These are phyloP conservation scores for Anagyrus pseudococci DNA, from an alignment of 2,888 invertebrate genomes.

Conservation along the genomic window DNA sequence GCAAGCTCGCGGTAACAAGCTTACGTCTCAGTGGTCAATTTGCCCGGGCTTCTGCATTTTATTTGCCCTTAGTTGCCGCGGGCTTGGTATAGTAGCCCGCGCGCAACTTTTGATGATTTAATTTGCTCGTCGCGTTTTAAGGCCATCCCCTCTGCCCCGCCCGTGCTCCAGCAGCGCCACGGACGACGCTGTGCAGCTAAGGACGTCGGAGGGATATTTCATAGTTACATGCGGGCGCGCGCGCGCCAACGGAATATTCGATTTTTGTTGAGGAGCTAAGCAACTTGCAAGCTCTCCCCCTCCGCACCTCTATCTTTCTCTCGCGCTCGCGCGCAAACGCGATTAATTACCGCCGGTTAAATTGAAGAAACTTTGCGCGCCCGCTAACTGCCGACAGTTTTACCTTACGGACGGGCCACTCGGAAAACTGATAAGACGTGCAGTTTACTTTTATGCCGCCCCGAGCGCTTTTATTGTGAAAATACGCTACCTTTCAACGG, in stretches of 20 bases:
- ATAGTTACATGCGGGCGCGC: constrained; percentile 33
- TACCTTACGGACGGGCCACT: constrained; percentile 13
- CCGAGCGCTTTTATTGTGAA: constrained; percentile 26
- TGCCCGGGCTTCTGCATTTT: constrained; percentile 51
- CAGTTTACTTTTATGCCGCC: constrained; percentile 24
- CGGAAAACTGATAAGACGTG: constrained; percentile 33
- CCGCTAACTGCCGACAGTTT: constrained; percentile 31
- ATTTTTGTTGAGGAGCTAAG: constrained; percentile 43
- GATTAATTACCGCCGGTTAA: constrained; percentile 41
- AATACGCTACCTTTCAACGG: constrained; percentile 21
- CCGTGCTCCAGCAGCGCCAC: no score
- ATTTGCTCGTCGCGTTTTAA: constrained; percentile 47
- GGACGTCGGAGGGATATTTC: no score
- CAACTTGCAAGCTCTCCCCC: no score
- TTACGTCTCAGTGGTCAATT: no score
- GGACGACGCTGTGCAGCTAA: no score
- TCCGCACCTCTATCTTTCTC: no score
- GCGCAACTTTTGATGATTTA: constrained; percentile 49
- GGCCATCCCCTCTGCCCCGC: constrained; percentile 26
- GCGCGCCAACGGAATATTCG: constrained; percentile 40
- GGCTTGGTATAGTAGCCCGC: constrained; percentile 20
- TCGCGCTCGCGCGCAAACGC: no score
- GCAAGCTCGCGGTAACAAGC: no score
- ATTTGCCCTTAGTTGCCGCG: constrained; percentile 41
- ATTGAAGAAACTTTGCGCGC: constrained; percentile 35